These are phyloP conservation scores for Streptopelia turtur DNA, from an alignment of 2,797 vertebrate species.

Conservation along the genomic window DNA sequence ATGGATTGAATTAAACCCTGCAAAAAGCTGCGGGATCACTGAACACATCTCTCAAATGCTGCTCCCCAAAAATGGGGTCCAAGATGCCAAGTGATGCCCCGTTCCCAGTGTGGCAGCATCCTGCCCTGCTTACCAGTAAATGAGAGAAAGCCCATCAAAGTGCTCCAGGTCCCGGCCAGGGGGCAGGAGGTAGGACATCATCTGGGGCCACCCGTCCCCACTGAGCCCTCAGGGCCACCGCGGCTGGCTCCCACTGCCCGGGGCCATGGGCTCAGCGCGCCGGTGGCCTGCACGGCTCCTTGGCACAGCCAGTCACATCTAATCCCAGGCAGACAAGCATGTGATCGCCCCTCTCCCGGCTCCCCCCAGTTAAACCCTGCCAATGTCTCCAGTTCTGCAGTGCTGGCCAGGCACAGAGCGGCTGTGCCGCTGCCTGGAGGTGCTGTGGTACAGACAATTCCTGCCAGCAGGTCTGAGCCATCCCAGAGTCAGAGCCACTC, in stretches of 20 bases:
- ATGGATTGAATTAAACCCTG: fast-evolving
- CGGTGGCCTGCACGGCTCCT: background rate
- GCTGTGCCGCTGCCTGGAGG: background rate
- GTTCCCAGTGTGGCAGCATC: fast-evolving
- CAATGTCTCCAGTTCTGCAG: background rate
- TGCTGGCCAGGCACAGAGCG: fast-evolving
- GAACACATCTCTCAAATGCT: fast-evolving
- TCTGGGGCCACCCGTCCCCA: background rate
- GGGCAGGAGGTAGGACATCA: constrained; percentile 84
- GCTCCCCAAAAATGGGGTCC: fast-evolving
- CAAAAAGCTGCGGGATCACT: fast-evolving
- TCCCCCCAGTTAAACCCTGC: background rate
- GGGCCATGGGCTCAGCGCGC: background rate
- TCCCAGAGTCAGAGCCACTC: fast-evolving
- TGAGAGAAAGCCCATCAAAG: constrained; percentile 88
- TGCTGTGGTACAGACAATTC: fast-evolving
- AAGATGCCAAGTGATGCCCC: fast-evolving
- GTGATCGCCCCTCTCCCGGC: constrained; percentile 45
- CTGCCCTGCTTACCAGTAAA: constrained; percentile 85
- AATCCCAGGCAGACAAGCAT: constrained; percentile 20
- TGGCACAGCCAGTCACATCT: background rate
- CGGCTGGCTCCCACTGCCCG: background rate
- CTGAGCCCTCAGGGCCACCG: background rate
- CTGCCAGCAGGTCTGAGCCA: fast-evolving
- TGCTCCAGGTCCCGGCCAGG: constrained; percentile 83